Base-by-base conservation (phyloP, 2,113 vertebrate genomes). In the Buteo buteo region DNA sequence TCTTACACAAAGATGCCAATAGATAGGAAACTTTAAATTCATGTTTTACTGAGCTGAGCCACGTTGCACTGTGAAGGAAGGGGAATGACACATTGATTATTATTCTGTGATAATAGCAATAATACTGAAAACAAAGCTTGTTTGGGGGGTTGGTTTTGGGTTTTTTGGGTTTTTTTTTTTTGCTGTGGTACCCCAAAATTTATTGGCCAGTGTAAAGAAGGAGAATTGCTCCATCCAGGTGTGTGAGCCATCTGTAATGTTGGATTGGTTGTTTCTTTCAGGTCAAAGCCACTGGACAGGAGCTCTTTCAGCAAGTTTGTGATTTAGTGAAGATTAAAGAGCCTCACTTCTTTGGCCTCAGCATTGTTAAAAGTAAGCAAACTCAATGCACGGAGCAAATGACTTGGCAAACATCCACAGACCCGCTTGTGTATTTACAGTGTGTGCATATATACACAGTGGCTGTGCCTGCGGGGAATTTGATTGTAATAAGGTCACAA, bases 281-380 rank as follows among this genome's bases (percentile, higher is more conserved):
- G 99, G 97, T 98, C 67, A 99, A 98, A 98, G 98, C 99, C 87
- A 98, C 98, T 6, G 99, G 98, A 36, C 98, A 98, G 67, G 98
- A 99, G 90, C 98, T 99, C 91, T 98, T 99, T 88, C 98, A 97
- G 81, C 98, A 96, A 77, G 98, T 99, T 72, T 98, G 98, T 21
- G 98, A 98, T 82, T 80, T 95, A 92, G 96, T 98, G 61, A 97
- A 98, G 96, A 97, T 99, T 94, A 98, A 98, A 96, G 99, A 99
- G 73, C 96, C 99, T 84, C 98, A 98, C 97, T 98, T 99, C 95
- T 99, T 99, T 86, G 99, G 99, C 91, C 98, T 99, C 92, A 99
- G 99, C 34, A 96, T 99, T 91, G 97, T 99, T 86, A 99, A 98
- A 96, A 98, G 99, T 99, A 98, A 98, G 98, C 81, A 90, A 94